These are phyloP conservation scores for Drosophila aff. DNA, from an alignment of 1,140 invertebrate genomes.

Conservation along the genomic window DNA sequence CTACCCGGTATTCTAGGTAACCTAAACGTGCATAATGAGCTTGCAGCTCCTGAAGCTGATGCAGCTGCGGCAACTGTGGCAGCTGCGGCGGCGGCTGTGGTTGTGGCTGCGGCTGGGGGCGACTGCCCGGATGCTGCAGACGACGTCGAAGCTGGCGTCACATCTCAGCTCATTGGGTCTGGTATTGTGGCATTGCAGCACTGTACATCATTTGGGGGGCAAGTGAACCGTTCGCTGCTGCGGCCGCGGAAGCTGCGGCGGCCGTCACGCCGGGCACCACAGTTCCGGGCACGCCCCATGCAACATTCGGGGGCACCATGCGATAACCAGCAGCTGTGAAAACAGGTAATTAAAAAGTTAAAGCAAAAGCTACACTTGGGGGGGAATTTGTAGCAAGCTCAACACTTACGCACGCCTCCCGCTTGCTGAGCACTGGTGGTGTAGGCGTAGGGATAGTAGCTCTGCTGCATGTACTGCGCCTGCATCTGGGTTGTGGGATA, in stretches of 20 bases:
- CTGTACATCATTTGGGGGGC: constrained; percentile 90
- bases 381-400: neutral
- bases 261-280: constrained; percentile 86
- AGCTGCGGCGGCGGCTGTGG: neutral
- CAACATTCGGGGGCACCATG: constrained; percentile 86
- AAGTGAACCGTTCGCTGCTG: constrained; percentile 86
- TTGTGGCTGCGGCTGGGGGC: constrained; percentile 49
- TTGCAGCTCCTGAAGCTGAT: constrained; percentile 20
- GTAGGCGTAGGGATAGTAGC: constrained; percentile 87
- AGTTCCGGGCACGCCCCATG: constrained; percentile 87
- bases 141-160: constrained; percentile 81
- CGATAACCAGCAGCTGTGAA: constrained; percentile 84
- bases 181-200: constrained; percentile 92
- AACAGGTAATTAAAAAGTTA: constrained; percentile 33
- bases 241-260: constrained; percentile 85
- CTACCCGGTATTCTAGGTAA: constrained; percentile 49
- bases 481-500: constrained; percentile 86
- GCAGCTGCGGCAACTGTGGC: constrained; percentile 7
- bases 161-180: constrained; percentile 88
- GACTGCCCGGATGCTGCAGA: constrained; percentile 72
- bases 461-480: constrained; percentile 89
- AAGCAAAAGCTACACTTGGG: constrained; percentile 4
- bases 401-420: constrained; percentile 74
- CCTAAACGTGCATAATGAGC: constrained; percentile 40
- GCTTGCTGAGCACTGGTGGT: constrained; percentile 84